A percentile compares a stretch with the other conserved stretches of the same genome.
These are phyloP conservation scores for Polypterus senegalus DNA, from an alignment of 2,113 vertebrate genomes.

Conservation along the genomic window DNA sequence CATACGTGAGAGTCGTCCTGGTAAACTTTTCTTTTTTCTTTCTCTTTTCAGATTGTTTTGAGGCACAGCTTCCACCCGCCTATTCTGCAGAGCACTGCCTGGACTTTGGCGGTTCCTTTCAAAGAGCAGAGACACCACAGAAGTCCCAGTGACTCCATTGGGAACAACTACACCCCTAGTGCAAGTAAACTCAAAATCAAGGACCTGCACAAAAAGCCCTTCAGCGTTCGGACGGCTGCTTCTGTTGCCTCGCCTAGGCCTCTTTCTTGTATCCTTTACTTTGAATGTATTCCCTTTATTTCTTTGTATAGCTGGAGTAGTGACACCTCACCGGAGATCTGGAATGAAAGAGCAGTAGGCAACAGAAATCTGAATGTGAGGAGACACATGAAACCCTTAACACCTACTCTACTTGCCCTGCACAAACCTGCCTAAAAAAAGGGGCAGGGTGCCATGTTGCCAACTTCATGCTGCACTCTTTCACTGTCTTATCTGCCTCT, in stretches of 20 bases:
- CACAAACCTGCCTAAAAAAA: no score
- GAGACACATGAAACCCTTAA: no score
- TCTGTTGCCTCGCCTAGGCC: not conserved
- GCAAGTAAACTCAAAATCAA: slow-evolving; percentile 54
- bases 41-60: slow-evolving; percentile 39
- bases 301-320: no score
- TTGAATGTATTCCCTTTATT: no score
- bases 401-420: no score
- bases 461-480: no score
- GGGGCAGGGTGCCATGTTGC: no score
- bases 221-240: slow-evolving; percentile 1
- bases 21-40: not conserved
- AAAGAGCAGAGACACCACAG: slow-evolving; percentile 57
- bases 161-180: slow-evolving; percentile 63
- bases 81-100: slow-evolving; percentile 57
- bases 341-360: no score
- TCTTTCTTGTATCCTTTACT: slow-evolving; percentile 41
- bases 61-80: slow-evolving; percentile 48
- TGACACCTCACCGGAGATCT: no score
- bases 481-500: no score
- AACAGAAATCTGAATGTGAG: no score
- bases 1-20: not conserved
- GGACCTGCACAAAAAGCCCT: slow-evolving; percentile 31
- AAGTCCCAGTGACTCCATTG: slow-evolving; percentile 69
- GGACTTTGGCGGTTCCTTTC: slow-evolving; percentile 62